Evolutionary conservation across 2,797 vertebrate genomes (phyloP).

Genomic region (Botia kubotai): DNA sequence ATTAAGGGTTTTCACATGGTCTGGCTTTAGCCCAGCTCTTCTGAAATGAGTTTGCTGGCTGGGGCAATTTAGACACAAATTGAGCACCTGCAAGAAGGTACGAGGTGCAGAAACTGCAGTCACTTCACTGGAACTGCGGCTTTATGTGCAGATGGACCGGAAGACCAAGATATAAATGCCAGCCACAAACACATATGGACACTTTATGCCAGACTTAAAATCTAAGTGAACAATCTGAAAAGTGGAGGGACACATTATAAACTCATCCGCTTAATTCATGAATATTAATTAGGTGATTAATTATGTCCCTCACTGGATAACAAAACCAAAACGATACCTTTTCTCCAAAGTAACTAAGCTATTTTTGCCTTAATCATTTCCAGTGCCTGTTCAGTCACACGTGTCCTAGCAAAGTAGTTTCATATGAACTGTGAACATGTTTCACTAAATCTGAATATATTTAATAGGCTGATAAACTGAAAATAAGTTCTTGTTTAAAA

Average conservation of each 20-base stretch:
- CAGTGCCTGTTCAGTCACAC: no score
- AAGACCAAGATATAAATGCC: not conserved
- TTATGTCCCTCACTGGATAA: not conserved
- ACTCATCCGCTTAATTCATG: not conserved
- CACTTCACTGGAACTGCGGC: conserved; percentile 36
- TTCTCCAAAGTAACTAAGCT: not conserved
- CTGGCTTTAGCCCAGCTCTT: conserved; percentile 51
- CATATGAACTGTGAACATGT: not conserved
- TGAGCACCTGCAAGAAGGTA: conserved; percentile 56
- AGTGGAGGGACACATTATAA: not conserved
- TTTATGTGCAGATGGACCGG: conserved; percentile 20
- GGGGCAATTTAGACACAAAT: conserved; percentile 65
- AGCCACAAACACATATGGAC: not conserved
- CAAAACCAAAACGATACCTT: not conserved
- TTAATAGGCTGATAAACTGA: not conserved
- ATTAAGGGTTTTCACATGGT: conserved; percentile 61
- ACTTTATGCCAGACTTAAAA: not conserved
- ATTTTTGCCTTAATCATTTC: no score
- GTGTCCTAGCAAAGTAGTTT: no score
- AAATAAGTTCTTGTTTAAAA: not conserved
- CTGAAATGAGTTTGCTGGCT: conserved; percentile 63
- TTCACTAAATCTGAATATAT: not conserved
- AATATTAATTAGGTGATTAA: not conserved
- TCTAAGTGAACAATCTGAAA: not conserved
- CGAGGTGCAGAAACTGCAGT: conserved; percentile 20